phyloP scores from a whole-genome alignment of 2,888 invertebrate genomes.

The Emmelina monodactyla region DNA sequence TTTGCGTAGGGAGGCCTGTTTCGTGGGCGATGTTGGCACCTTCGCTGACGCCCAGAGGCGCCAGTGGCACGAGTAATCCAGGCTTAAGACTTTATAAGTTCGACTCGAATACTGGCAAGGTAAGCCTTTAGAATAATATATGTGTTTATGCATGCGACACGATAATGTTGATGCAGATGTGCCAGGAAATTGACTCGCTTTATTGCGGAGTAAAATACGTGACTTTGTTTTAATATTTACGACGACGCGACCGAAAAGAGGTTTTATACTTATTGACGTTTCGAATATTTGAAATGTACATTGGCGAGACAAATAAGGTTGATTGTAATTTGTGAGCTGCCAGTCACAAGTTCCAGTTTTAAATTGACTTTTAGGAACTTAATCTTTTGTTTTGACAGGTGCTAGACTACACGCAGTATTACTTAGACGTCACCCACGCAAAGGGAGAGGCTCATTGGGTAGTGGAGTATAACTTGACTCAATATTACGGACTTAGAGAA shows the following conservation, averaged over 20 bases:
- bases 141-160: too few species aligned
- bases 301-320: too few species aligned
- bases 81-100: conserved; percentile 90
- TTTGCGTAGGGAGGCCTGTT: conserved; percentile 83
- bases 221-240: too few species aligned
- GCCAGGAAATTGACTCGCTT: too few species aligned
- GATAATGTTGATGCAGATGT: too few species aligned
- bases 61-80: conserved; percentile 86
- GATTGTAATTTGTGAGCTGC: not conserved
- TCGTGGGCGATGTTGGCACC: conserved; percentile 91
- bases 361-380: not conserved
- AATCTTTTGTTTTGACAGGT: conserved; percentile 59
- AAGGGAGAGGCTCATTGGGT: conserved; percentile 80
- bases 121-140: conserved; percentile 26
- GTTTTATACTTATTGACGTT: too few species aligned
- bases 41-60: conserved; percentile 86
- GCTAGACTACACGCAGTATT: conserved; percentile 90
- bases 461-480: conserved; percentile 85
- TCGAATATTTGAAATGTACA: too few species aligned
- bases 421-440: conserved; percentile 79
- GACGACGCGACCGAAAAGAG: too few species aligned
- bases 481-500: conserved; percentile 82
- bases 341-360: not conserved
- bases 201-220: too few species aligned
- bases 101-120: conserved; percentile 87